Conservation (phyloP, 2,113 vertebrate genomes). For the Spheniscus mendiculus region DNA sequence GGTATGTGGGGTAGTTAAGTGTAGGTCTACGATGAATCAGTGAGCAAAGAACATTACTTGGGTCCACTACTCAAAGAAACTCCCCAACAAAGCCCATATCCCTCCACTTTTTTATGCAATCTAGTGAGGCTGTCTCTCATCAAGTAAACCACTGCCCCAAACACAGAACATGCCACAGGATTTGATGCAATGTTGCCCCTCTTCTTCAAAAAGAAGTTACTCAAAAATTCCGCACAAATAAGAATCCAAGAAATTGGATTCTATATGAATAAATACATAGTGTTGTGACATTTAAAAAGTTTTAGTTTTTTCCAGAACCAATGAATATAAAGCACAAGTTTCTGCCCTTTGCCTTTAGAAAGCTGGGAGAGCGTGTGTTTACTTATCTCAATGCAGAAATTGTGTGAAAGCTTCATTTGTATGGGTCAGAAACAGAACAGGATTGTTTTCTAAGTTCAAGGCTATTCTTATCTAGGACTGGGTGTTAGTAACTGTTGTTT, state of each 20-base stretch:
- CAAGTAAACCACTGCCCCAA: not conserved
- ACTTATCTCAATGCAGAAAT: not conserved
- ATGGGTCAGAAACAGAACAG: not conserved
- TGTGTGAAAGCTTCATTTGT: conserved; percentile 11
- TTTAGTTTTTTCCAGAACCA: not conserved
- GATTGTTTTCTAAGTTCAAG: not conserved
- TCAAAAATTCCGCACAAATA: not conserved
- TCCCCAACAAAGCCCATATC: not conserved
- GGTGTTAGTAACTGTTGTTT: not conserved
- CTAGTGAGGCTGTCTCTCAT: not conserved
- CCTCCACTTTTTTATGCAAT: not conserved
- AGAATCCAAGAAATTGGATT: not conserved
- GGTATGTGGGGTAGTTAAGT: not conserved
- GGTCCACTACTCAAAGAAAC: not conserved
- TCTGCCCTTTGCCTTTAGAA: conserved; percentile 32
- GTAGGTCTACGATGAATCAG: not conserved
- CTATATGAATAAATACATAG: not conserved
- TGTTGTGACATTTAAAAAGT: not conserved
- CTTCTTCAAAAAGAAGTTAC: not conserved
- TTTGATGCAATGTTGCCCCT: not conserved
- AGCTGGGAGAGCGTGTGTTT: not conserved
- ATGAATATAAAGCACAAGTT: conserved; percentile 20
- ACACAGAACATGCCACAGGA: not conserved
- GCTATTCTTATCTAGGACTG: not conserved
- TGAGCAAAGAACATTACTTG: not conserved